Conservation (phyloP, 2,888 invertebrate species). For the Cecidostiba fungosa region DNA sequence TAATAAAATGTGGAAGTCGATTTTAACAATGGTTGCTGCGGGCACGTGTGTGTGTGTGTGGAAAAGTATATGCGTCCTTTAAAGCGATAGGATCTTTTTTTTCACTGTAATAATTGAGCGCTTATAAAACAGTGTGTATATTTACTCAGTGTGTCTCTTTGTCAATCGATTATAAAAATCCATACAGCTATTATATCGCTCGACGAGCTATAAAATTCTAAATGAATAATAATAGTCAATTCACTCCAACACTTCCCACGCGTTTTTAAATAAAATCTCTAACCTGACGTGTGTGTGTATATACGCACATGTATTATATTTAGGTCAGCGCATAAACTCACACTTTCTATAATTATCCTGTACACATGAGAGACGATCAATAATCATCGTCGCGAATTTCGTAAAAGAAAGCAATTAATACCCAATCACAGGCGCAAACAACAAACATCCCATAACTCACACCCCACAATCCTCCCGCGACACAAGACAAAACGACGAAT, state of each 20-base stretch:
- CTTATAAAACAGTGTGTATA: background rate
- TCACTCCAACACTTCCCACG: background rate
- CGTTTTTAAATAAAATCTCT: background rate
- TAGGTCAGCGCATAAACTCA: background rate
- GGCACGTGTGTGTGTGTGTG: background rate
- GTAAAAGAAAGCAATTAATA: constrained; percentile 6
- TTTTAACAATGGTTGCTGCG: background rate
- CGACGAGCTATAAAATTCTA: background rate
- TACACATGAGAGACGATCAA: background rate
- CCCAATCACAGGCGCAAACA: background rate
- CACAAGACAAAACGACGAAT: background rate
- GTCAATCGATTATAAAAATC: background rate
- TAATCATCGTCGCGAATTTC: background rate
- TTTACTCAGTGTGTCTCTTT: background rate
- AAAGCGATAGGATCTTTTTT: background rate
- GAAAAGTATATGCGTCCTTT: background rate
- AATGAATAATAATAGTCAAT: background rate
- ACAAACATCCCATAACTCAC: constrained; percentile 12
- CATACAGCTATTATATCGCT: background rate
- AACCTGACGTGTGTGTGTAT: background rate
- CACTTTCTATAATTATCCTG: background rate
- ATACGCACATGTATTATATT: background rate
- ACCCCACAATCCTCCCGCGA: background rate
- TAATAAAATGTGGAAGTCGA: constrained; percentile 4
- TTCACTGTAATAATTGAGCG: background rate